Evolutionary conservation across 2,113 vertebrate genomes (phyloP), one percentile per base, ranked within the genome.

Genomic region (Chionis minor): DNA sequence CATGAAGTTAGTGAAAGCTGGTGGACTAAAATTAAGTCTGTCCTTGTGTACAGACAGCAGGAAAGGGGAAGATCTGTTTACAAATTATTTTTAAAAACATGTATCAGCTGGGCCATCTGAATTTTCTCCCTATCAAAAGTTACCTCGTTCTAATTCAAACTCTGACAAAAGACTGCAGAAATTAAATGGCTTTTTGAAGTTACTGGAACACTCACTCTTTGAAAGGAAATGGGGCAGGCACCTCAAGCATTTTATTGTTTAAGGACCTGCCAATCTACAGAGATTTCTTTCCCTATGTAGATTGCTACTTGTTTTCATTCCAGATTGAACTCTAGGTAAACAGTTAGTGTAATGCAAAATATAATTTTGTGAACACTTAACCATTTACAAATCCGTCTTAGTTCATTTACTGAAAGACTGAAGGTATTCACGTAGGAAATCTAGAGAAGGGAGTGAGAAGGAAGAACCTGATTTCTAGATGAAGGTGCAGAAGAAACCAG

Each of bases 281-380:
- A 56, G 23, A 38, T 88, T 75, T 71, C 3, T 7, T 82, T 82
- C 18, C 3, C 8, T 54, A 3, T 26, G 17, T 32, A 52, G 35
- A 30, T 30, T 71, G 9, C 2, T 78, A n/a, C 44, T 58, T 69
- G 30, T 63, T 9, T 58, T 88, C 35, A 8, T 33, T 75, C 10
- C 30, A 58, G 21, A 54, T 7, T 70, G 27, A 49, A 6, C 8
- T 74, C 13, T 73, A 70, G 20, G 24, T 18, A 61, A 54, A n/a
- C 4, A n/a, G 9, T 6, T 59, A 0, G 0, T 75, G 32, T 27
- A 75, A 72, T 27, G 14, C 8, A 80, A 82, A 92, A 51, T 0
- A 23, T 77, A 35, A 30, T 55, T 83, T 56, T 86, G 5, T 79
- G 28, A 52, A 27, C 10, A 26, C 2, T 45, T 75, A 55, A 20